Base-by-base conservation (phyloP, 2,888 invertebrate species). In the Ectemnius continuus region DNA sequence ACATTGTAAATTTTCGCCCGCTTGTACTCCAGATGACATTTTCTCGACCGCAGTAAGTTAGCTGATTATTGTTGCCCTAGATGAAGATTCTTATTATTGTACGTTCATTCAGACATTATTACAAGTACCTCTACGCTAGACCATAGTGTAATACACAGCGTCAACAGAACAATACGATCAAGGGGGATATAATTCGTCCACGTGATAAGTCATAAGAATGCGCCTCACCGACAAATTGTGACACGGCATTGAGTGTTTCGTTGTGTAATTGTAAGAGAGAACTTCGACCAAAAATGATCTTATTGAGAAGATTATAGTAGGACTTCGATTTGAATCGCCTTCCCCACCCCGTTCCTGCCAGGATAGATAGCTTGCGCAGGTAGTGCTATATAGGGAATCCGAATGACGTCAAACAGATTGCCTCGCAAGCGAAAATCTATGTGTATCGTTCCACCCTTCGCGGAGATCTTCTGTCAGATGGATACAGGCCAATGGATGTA, bases 221-320 rank as follows among this genome's bases (percentile, higher is more conserved):
- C 36, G 36, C 36, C 36, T 36, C 36, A 36, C 36, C 52, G 52
- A 16, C 14, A 14, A 14, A 52, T 52, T 52, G 52, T 52, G 16
- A 52, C 52, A 14, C 52, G 36, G 36, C 36, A 36, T 36, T 13
- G 14, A 52, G 52, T 52, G 52, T 52, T 52, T 52, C 16, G 52
- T 52, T 52, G 16, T 52, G 16, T 52, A 52, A 52, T 52, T 52
- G 52, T 52, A 52, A 52, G 52, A 52, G 16, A 16, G 16, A 16
- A 52, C 52, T 52, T 52, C 52, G 52, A 52, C 52, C 52, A 52
- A 52, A 52, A 52, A 52, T 52, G 52, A 52, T 52, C 52, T 16
- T 52, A 36, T 52, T 52, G 16, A 52, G 52, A 52, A 52, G 16
- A 52, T 16, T 16, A 52, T 14, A 36, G 36, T 36, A 36, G 36